phyloP scores from a whole-genome alignment of 2,113 vertebrate genomes.

The Hemibagrus wyckioides region DNA sequence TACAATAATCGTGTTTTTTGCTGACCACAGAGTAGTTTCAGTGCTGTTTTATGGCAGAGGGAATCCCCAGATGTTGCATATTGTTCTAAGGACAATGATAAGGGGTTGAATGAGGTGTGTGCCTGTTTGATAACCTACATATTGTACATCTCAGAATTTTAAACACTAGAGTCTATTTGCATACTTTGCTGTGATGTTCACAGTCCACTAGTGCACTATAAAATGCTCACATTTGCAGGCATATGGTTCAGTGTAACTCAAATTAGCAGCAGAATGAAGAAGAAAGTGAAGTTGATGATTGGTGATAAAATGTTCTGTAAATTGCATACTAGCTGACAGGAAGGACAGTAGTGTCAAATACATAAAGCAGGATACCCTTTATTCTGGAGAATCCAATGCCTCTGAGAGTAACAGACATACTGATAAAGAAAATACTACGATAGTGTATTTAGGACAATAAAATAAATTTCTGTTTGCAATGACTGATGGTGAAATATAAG shows the following conservation, averaged over 20 bases:
- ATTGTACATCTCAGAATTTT: not conserved
- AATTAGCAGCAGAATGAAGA: not conserved
- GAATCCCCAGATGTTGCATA: conserved; percentile 26
- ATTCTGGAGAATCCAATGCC: not conserved
- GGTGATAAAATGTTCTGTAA: not conserved
- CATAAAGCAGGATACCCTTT: not conserved
- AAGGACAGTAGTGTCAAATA: not conserved
- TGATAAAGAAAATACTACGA: not conserved
- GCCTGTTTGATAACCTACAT: conserved; percentile 17
- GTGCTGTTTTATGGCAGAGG: not conserved
- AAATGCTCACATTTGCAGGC: not conserved
- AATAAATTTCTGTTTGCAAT: conserved; percentile 35
- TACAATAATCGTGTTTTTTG: not conserved
- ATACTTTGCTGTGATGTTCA: not conserved
- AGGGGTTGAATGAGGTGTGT: conserved; percentile 1
- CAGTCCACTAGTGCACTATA: not conserved
- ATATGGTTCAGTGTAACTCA: not conserved
- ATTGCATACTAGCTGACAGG: not conserved
- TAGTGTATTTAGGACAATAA: not conserved
- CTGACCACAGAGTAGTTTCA: not conserved
- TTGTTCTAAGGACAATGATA: conserved; percentile 7
- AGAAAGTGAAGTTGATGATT: not conserved
- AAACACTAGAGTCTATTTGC: conserved; percentile 19
- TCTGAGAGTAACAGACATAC: not conserved
- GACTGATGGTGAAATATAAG: conserved; percentile 28